Base-by-base conservation (phyloP, 2,113 vertebrate genomes). In the Aptenodytes patagonicus region DNA sequence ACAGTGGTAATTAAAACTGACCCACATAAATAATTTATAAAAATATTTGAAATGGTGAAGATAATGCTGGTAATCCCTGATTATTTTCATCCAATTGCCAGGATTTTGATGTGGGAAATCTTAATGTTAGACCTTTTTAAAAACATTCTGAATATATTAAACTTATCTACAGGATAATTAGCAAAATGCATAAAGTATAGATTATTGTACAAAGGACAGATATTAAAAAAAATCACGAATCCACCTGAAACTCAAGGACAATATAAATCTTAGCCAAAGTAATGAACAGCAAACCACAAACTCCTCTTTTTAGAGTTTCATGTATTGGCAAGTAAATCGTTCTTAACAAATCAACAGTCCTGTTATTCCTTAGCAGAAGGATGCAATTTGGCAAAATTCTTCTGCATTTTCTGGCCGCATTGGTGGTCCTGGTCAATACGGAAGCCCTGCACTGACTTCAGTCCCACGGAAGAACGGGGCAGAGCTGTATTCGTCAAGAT, bases 121-220 rank as follows among this genome's bases (percentile, higher is more conserved):
- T 98, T 91, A 96, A 97, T 46, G 17, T 90, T 80, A 95, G 89
- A 94, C 36, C 54, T 93, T 95, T 97, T 97, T 87, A 97, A 98
- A 98, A 98, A 97, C 94, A 96, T 91, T 95, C 92, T 6, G 49
- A 96, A 97, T 97, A 97, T 98, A 98, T 97, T 98, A 98, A 98
- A 98, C 90, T 92, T 97, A 98, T 97, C 91, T 98, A 97, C 96
- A 98, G 91, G 78, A 85, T 94, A 95, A 97, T 97, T 98, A 97
- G 97, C 97, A 98, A 98, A 98, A 97, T 65, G 93, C 97, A 98
- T 94, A 98, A 98, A 98, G 96, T 95, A 81, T 75, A 96, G 97
- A 96, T 93, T 94, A 97, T 97, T 93, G 90, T 98, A 98, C 98
- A 98, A 97, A 98, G 98, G 83, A 98, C 97, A 97, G 78, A 87